These are phyloP conservation scores for Onychostoma macrolepis DNA, from an alignment of 2,113 vertebrate genomes.

Conservation along the genomic window DNA sequence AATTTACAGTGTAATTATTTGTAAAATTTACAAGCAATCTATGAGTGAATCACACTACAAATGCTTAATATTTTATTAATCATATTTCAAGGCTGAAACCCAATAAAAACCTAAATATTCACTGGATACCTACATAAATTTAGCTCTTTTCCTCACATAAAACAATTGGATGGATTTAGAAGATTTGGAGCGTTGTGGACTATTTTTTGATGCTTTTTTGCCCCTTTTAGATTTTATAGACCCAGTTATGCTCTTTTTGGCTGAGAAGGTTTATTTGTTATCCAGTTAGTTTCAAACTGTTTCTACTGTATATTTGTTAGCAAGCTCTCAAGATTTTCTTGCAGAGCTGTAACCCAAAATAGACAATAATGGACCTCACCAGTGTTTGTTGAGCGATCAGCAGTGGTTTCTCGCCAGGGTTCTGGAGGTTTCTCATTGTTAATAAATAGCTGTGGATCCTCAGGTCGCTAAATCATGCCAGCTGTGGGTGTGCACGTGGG, in stretches of 20 bases:
- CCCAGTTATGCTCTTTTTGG: background rate
- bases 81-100: background rate
- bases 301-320: background rate
- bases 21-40: background rate
- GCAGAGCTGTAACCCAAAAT: background rate
- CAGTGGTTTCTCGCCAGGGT: conserved; percentile 15
- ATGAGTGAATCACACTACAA: background rate
- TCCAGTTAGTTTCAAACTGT: background rate
- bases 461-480: conserved; percentile 50
- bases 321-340: background rate
- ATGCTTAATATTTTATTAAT: background rate
- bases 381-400: background rate
- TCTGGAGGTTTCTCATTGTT: conserved; percentile 15
- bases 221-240: background rate
- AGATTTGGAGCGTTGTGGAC: background rate
- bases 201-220: background rate
- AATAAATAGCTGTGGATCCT: conserved; percentile 43
- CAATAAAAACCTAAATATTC: background rate
- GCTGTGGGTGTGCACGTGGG: conserved; percentile 65
- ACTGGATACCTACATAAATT: background rate
- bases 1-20: too few species aligned
- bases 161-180: background rate
- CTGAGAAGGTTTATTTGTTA: background rate
- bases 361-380: conserved; percentile 6
- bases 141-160: background rate